A percentile compares a stretch with the other conserved stretches of the same genome.
Evolutionary conservation across 1,140 invertebrate species (phyloP).

Genomic region (Acromyrmex charruanus): DNA sequence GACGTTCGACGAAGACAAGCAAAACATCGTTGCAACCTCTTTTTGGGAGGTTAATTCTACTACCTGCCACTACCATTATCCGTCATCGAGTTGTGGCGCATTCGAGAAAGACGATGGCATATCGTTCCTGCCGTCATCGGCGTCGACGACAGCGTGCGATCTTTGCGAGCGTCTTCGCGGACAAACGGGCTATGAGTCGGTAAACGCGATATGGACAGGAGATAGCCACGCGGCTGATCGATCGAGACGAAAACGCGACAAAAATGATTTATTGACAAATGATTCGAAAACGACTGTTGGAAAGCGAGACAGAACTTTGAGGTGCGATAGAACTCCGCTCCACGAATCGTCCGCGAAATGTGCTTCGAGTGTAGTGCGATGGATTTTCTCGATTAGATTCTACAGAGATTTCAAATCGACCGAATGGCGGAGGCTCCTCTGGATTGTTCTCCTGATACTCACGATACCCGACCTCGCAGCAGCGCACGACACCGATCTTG

Average conservation of each 20-base stretch:
- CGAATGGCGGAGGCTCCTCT: conserved; percentile 48
- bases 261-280: conserved; percentile 6
- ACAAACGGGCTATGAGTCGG: background rate
- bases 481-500: background rate
- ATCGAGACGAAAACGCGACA: conserved; percentile 22
- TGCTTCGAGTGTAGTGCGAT: conserved; percentile 82
- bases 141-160: conserved; percentile 40
- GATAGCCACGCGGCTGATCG: background rate
- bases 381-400: conserved; percentile 61
- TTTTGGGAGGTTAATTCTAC: conserved; percentile 7
- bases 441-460: conserved; percentile 71
- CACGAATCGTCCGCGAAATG: conserved; percentile 62
- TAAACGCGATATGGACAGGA: conserved; percentile 21
- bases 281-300: background rate
- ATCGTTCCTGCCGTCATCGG: background rate
- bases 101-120: conserved; percentile 10
- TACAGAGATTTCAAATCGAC: conserved; percentile 16
- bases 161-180: conserved; percentile 68
- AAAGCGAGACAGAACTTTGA: conserved; percentile 34
- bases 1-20: conserved; percentile 22
- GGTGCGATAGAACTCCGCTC: conserved; percentile 23
- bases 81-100: background rate
- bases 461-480: conserved; percentile 57
- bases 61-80: conserved; percentile 38
- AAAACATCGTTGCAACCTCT: background rate